These are phyloP conservation scores for Drosophila hydei DNA, from an alignment of 1,140 invertebrate genomes.

Conservation along the genomic window DNA sequence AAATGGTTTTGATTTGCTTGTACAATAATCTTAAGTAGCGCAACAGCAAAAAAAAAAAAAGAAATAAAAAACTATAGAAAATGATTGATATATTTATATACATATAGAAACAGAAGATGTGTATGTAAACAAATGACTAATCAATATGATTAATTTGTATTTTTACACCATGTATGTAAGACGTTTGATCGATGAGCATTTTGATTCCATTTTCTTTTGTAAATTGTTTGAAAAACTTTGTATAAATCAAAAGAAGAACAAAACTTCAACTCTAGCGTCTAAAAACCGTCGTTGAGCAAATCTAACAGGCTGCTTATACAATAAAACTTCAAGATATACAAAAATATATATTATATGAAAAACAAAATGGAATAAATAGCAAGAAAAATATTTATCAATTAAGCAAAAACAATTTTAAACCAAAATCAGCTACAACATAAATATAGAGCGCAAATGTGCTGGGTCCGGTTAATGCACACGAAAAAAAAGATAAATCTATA, in stretches of 20 bases:
- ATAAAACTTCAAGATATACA: constrained; percentile 53
- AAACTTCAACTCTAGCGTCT: constrained; percentile 70
- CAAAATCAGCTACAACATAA: constrained; percentile 22
- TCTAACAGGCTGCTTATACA: constrained; percentile 75
- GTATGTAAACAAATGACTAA: constrained; percentile 21
- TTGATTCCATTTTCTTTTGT: constrained; percentile 46
- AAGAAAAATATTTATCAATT: constrained; percentile 49
- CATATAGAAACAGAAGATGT: constrained; percentile 25
- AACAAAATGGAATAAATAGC: constrained; percentile 19
- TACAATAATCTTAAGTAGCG: constrained; percentile 78
- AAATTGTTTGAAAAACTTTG: constrained; percentile 60
- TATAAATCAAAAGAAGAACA: constrained; percentile 64
- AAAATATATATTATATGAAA: constrained; percentile 39
- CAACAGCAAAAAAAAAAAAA: constrained; percentile 24
- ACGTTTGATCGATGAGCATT: constrained; percentile 37
- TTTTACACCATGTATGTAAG: constrained; percentile 54
- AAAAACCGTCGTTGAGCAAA: constrained; percentile 64
- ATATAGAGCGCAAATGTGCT: constrained; percentile 29
- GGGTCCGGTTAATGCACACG: constrained; percentile 10
- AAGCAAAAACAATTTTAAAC: constrained; percentile 61
- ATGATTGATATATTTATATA: constrained; percentile 49
- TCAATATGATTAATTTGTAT: constrained; percentile 42
- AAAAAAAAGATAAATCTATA: constrained; percentile 22
- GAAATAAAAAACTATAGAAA: constrained; percentile 43
- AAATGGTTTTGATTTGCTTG: constrained; percentile 59